Evolutionary conservation across 2,113 vertebrate genomes (phyloP).

Genomic region (Oncorhynchus keta): DNA sequence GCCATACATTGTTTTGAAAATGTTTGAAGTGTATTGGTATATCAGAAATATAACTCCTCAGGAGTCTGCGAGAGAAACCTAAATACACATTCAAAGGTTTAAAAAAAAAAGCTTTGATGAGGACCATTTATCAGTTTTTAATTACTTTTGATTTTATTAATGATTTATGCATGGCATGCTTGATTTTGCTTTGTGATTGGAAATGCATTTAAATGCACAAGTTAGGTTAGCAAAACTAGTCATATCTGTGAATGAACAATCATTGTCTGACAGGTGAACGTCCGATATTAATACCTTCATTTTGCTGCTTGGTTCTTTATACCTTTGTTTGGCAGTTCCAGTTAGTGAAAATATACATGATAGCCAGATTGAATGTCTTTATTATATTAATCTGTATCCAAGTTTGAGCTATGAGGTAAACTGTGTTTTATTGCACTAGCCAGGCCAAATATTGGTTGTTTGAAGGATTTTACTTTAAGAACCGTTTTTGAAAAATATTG

Average conservation of each 20-base stretch:
- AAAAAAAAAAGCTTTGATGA: background rate
- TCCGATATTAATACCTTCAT: background rate
- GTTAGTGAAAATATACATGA: slow-evolving; percentile 1
- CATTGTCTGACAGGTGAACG: background rate
- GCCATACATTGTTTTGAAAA: background rate
- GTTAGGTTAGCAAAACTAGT: background rate
- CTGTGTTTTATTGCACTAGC: background rate
- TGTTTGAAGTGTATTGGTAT: background rate
- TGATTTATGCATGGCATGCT: too few relatives aligned
- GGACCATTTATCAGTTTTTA: too few relatives aligned
- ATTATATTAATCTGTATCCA: background rate
- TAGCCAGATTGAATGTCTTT: background rate
- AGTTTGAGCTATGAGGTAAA: background rate
- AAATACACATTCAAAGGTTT: background rate
- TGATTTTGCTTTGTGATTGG: too few relatives aligned
- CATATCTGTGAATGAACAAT: background rate
- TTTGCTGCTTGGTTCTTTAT: background rate
- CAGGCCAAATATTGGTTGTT: too few relatives aligned
- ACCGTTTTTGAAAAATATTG: too few relatives aligned
- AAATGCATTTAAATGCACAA: too few relatives aligned
- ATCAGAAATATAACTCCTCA: background rate
- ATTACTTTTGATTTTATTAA: too few relatives aligned
- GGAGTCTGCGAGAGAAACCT: background rate
- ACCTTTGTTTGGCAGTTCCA: slow-evolving; percentile 8
- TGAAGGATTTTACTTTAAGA: too few relatives aligned